Evolutionary conservation across 2,113 vertebrate genomes (phyloP), one percentile per base, ranked within the genome.

Genomic region (Crotalus tigris): DNA sequence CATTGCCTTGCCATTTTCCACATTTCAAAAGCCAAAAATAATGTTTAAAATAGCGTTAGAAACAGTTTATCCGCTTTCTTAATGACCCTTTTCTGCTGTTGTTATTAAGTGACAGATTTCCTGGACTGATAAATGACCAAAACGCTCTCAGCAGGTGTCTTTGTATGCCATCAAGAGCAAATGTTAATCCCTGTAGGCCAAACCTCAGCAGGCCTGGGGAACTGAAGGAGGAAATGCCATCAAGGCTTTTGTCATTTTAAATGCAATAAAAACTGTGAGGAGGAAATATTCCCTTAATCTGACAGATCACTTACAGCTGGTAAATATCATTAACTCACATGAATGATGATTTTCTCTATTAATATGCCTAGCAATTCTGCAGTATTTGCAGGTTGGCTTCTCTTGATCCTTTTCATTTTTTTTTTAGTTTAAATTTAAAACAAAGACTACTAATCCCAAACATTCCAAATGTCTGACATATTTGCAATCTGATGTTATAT

Each of bases 11-110:
- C 33, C 93, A 15, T 15, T 94, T 96, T 95, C 94, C 87, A 93
- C 90, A 90, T 94, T 87, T 94, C 95, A 91, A 96, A 94, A 94
- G 13, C 5, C 26, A 95, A 92, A 64, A 93, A 89, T 90, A 87
- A 6, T 93, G 90, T 44, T 86, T 90, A 94, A 95, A 94, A 49
- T 91, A 93, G 5, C 49, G 9, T 51, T 51, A 10, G 49, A 51
- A 51, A 51, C 49, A 53, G 90, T 3, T 59, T 39, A 88, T 88
- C 33, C 93, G 0, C 12, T 46, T 33, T 94, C n/a, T 61, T 91
- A 91, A 3, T 96, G 1, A 59, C 93, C n/a, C 57, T 93, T 90
- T 21, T 24, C 5, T 90, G 57, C 95, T 51, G 19, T 21, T 88
- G 51, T 91, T 91, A 91, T 81, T 91, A 91, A 91, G 55, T 93